Evolutionary conservation across 2,888 invertebrate species (phyloP).

Genomic region (Itoplectis maculator): DNA sequence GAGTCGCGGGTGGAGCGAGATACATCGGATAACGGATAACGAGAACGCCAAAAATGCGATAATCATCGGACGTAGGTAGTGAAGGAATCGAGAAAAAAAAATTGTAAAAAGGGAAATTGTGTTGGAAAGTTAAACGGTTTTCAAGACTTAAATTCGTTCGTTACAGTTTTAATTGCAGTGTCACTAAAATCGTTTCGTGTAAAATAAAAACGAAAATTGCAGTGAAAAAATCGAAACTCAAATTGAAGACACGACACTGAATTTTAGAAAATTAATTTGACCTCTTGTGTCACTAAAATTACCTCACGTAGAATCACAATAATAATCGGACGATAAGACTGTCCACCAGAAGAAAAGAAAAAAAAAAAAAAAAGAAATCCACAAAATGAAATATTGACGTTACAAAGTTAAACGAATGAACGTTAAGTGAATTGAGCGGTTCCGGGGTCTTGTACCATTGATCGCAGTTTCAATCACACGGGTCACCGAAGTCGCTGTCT

Average conservation of each 20-base stretch:
- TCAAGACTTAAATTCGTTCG: too few species aligned
- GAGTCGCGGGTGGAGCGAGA: neutral
- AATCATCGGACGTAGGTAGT: neutral
- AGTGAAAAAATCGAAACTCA: too few species aligned
- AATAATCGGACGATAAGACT: too few species aligned
- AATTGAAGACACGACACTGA: neutral
- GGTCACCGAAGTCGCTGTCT: constrained; percentile 11
- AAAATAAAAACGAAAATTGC: constrained; percentile 1
- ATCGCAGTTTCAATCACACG: constrained; percentile 24
- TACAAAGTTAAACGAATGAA: constrained; percentile 16
- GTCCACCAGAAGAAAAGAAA: neutral
- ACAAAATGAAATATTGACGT: neutral
- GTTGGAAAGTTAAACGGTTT: too few species aligned
- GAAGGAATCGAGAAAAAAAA: too few species aligned
- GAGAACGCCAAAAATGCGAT: constrained; percentile 9
- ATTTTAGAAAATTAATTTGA: too few species aligned
- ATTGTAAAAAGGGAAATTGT: too few species aligned
- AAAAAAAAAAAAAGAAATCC: neutral
- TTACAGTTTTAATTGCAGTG: too few species aligned
- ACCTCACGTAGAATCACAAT: too few species aligned
- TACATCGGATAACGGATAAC: constrained; percentile 5
- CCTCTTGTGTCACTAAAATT: too few species aligned
- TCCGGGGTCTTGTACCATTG: neutral
- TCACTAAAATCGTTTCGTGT: too few species aligned
- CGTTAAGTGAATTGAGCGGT: neutral